phyloP scores from a whole-genome alignment of 2,113 vertebrate species.

The Mungos mungo region DNA sequence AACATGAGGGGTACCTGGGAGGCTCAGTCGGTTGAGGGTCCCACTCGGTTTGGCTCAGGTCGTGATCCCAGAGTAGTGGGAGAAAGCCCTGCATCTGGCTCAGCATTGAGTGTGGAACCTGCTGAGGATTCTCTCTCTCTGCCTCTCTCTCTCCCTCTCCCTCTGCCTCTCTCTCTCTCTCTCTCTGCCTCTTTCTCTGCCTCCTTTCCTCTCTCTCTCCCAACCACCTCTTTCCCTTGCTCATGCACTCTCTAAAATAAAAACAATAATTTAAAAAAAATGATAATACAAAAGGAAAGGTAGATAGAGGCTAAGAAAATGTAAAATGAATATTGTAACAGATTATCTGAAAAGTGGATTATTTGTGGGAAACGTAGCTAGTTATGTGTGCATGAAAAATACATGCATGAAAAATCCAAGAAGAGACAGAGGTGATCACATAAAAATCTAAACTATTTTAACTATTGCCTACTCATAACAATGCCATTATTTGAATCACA shows the following conservation, averaged over 20 bases:
- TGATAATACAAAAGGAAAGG: not conserved
- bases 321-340: not conserved
- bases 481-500: not conserved
- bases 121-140: too few species aligned
- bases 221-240: too few species aligned
- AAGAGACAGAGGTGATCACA: not conserved
- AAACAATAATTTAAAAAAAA: not conserved
- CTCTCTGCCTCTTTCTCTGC: too few species aligned
- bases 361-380: not conserved
- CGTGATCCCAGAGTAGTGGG: too few species aligned
- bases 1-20: not conserved
- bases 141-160: too few species aligned
- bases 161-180: too few species aligned
- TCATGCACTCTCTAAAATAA: too few species aligned
- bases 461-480: not conserved
- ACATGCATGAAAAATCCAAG: not conserved
- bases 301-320: not conserved
- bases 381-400: not conserved
- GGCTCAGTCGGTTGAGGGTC: too few species aligned
- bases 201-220: too few species aligned
- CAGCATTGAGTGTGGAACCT: too few species aligned
- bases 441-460: not conserved
- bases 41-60: too few species aligned
- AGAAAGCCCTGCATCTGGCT: too few species aligned
- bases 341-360: not conserved